Percentiles rank a stretch among this genome's conserved stretches.
phyloP scores from a whole-genome alignment of 2,797 vertebrate species.

The Sebastes steindachneri region DNA sequence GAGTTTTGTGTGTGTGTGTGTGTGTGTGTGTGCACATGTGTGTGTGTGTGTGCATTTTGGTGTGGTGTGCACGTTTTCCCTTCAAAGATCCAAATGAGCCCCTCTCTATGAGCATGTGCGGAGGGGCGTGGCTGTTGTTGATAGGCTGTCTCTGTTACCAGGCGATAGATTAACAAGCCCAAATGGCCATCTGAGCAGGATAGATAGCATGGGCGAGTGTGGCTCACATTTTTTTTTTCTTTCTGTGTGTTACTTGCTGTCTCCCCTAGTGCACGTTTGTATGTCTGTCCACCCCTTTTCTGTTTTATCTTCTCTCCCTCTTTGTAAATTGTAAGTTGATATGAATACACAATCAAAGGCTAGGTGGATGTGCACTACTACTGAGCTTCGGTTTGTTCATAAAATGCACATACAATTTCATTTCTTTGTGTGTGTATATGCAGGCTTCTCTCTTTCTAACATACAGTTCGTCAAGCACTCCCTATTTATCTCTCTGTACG shows the following conservation, averaged over 20 bases:
- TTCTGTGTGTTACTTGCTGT: constrained; percentile 40
- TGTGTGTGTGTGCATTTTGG: constrained; percentile 24
- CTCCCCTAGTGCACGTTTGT: constrained; percentile 24
- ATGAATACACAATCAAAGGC: constrained; percentile 2
- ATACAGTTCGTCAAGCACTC: constrained; percentile 4
- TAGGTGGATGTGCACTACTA: neutral
- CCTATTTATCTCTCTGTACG: constrained; percentile 3
- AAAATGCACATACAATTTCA: neutral
- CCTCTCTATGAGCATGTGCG: constrained; percentile 80
- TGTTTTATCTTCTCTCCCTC: constrained; percentile 28
- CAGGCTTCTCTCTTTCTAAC: neutral
- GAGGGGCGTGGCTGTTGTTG: constrained; percentile 81
- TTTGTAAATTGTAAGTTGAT: neutral
- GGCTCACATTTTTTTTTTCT: constrained; percentile 25
- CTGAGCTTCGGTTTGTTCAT: neutral
- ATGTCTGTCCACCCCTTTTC: constrained; percentile 11
- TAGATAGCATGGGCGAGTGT: constrained; percentile 71
- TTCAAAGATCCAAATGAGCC: constrained; percentile 78
- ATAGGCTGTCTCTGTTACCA: constrained; percentile 85
- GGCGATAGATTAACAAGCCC: constrained; percentile 82
- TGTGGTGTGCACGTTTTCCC: constrained; percentile 55
- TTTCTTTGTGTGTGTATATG: neutral
- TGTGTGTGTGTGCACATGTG: neutral
- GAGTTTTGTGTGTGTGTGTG: constrained; percentile 39
- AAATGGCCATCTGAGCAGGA: constrained; percentile 79